These are phyloP conservation scores for Petrocephalus sullivani DNA, from an alignment of 2,797 vertebrate genomes.

Conservation along the genomic window DNA sequence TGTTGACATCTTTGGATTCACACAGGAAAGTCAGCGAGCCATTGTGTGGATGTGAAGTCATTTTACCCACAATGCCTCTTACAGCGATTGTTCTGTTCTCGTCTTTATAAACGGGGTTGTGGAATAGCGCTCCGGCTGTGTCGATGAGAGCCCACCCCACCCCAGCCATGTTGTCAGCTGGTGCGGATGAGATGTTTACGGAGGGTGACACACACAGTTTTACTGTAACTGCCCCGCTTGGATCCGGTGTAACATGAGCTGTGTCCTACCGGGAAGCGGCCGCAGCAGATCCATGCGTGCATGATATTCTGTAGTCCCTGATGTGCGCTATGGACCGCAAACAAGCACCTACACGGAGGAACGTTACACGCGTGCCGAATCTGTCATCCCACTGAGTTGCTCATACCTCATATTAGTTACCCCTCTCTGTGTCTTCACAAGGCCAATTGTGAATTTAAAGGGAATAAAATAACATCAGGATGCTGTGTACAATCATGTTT, in stretches of 20 bases:
- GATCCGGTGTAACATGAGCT: conserved; percentile 48
- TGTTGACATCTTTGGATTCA: neutral
- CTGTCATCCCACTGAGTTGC: neutral
- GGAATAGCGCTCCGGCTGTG: neutral
- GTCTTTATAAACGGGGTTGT: neutral
- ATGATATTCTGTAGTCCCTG: conserved; percentile 20
- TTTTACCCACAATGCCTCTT: neutral
- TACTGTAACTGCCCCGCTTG: conserved; percentile 47
- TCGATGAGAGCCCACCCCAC: neutral
- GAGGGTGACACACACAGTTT: conserved; percentile 45
- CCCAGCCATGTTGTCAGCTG: neutral
- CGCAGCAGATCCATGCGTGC: conserved; percentile 29
- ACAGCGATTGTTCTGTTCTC: neutral
- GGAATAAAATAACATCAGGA: neutral
- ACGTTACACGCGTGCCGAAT: neutral
- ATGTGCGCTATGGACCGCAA: conserved; percentile 26
- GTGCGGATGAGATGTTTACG: conserved; percentile 35
- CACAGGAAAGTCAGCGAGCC: neutral
- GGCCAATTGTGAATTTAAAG: neutral
- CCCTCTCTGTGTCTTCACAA: neutral
- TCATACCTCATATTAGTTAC: neutral
- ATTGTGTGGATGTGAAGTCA: neutral
- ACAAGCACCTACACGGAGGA: conserved; percentile 13
- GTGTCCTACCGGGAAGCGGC: conserved; percentile 51
- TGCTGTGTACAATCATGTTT: neutral